Base-by-base conservation (phyloP, 2,113 vertebrate species). In the Pogona vitticeps region DNA sequence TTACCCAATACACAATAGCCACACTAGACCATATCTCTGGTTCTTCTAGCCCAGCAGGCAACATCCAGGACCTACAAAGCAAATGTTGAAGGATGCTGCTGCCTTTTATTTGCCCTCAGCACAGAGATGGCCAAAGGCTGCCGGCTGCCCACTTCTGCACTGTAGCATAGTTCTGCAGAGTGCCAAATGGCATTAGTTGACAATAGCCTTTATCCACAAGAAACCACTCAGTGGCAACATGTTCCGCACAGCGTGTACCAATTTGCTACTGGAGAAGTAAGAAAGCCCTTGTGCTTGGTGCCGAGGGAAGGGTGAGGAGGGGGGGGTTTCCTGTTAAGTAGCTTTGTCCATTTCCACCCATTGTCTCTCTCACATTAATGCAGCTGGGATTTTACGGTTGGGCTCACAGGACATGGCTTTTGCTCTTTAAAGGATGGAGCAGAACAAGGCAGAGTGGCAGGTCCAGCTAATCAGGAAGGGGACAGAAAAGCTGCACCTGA, bases 171-270 rank as follows among this genome's bases (percentile, higher is more conserved):
- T 61, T 72, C 21, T 26, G 56, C 36, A 46, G 71, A 75, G 82
- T 75, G 71, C 71, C 82, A 75, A 76, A 63, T 75, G 82, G 28
- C 71, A 63, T 84, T 31, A 63, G 36, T 33, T 42, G 72, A 63
- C 33, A 65, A 76, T 33, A 46, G 59, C 58, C 58, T 76, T 5
- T 42, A 63, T 52, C 59, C 61, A 40, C 52, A 46, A 75, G 82
- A 46, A 76, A 76, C 72, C 20, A 65, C 73, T 76, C 26, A 33
- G 40, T 40, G n/a, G 73, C 83, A 65, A 76, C 42, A 58, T 76
- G 28, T 1, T 73, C 59, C 58, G 23, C 58, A 42, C 58, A 63
- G 71, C 38, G 33, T 14, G 71, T 63, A 63, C 6, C 82, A n/a
- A 84, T 84, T 36, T 67, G 20, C 20, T 76, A 42, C 40, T 33